Evolutionary conservation across 2,888 invertebrate genomes (phyloP), one percentile per base, ranked within the genome.

Genomic region (Dynastes hyllus): DNA sequence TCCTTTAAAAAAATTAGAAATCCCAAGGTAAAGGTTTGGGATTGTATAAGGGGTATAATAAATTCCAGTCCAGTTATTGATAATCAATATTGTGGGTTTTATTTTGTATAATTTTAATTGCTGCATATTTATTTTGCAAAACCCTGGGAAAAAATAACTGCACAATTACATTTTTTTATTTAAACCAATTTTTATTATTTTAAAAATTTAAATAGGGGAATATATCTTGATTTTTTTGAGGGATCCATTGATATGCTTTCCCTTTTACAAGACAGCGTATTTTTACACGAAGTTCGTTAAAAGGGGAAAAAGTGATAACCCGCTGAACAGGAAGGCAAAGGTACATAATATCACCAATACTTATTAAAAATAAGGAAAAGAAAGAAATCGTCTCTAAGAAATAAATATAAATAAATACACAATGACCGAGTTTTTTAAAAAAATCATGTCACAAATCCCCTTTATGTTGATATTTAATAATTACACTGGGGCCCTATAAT

Each of bases 271-370:
- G 93, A 93, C 87, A 94, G 93, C 86, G 91, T 95, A 81, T 94
- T 97, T 87, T 93, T 94, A 63, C 93, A 93, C 85, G 96, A 97
- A 93, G 95, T 96, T 97, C 89, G 91, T 94, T 83, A 91, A 93
- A 80, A 97, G 97, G 97, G 94, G 94, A 84, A 63, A 66, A 9
- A 94, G 93, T 81, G 92, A 92, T 70, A 93, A 94, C 85, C 91
- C 92, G 89, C 90, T 71, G 95, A 95, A 86, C 92, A 92, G 71
- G 93, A 93, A 86, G 97, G 97, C 85, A 96, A 96, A 92, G 94
- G 94, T 93, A 88, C 84, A 83, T 78, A 70, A 71, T 67, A 37
- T 58, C 58, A 53, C 69, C 32, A 32, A 11, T 2, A 2, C 11
- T 45, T 8, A 11, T 8, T 8, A 11, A 45, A 45, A 8, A 45